These are phyloP conservation scores for Litoditis marina DNA, from an alignment of 2,888 invertebrate genomes.

Conservation along the genomic window DNA sequence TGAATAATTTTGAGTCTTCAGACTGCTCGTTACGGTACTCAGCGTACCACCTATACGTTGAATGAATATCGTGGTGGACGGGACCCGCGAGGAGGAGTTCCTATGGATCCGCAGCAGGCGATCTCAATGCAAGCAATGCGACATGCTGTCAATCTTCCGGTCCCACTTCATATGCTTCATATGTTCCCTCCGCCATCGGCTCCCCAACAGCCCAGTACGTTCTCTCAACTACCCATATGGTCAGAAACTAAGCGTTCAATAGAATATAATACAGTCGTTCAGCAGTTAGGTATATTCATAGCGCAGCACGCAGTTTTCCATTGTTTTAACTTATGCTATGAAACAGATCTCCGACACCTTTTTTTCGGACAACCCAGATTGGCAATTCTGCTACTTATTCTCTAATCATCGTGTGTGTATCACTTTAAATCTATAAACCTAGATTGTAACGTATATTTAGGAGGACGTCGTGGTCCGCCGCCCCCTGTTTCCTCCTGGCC, in stretches of 20 bases:
- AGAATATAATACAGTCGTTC: too few relatives aligned
- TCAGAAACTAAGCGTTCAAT: too few relatives aligned
- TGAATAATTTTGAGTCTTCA: background rate
- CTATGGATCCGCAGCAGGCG: constrained; percentile 27
- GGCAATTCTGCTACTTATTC: too few relatives aligned
- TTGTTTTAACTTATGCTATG: too few relatives aligned
- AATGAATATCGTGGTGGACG: constrained; percentile 29
- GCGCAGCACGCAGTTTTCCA: too few relatives aligned
- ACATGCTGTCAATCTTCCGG: constrained; percentile 25
- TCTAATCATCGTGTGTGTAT: too few relatives aligned
- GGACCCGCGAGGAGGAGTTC: too few relatives aligned
- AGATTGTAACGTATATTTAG: background rate
- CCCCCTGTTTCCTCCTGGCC: background rate
- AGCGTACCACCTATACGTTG: constrained; percentile 30
- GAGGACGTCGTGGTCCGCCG: background rate
- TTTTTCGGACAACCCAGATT: too few relatives aligned
- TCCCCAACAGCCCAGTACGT: constrained; percentile 3
- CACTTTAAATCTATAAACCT: too few relatives aligned
- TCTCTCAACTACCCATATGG: too few relatives aligned
- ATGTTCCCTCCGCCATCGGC: background rate
- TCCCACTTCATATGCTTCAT: constrained; percentile 41
- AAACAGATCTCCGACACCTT: too few relatives aligned
- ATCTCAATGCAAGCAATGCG: constrained; percentile 28
- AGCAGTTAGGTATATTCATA: too few relatives aligned
- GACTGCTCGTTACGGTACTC: constrained; percentile 16